These are phyloP conservation scores for Atherinosoma microstoma DNA, from an alignment of 2,797 vertebrate species.

Conservation along the genomic window DNA sequence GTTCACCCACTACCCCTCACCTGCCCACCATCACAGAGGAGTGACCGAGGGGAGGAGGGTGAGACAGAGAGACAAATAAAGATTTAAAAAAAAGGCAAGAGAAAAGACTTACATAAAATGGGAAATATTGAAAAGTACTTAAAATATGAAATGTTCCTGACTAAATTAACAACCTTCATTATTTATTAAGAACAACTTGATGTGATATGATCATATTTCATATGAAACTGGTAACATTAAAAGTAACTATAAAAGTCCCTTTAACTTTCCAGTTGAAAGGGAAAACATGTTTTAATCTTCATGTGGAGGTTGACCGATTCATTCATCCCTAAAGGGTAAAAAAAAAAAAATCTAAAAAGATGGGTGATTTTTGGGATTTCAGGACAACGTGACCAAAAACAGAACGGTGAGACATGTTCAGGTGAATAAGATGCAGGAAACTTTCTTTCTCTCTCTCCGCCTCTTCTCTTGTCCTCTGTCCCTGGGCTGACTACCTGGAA, in stretches of 20 bases:
- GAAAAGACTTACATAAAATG: neutral
- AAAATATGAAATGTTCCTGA: neutral
- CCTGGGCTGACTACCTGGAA: neutral
- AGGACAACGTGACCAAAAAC: neutral
- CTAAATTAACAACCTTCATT: too few relatives aligned
- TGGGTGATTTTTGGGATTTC: neutral
- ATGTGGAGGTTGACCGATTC: too few relatives aligned
- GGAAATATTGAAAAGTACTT: neutral
- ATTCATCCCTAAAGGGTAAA: too few relatives aligned
- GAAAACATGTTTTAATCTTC: too few relatives aligned
- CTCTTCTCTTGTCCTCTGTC: slow-evolving; percentile 15
- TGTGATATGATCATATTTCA: too few relatives aligned
- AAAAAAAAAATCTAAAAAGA: neutral
- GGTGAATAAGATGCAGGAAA: neutral
- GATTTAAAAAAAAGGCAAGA: neutral
- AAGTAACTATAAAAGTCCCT: too few relatives aligned
- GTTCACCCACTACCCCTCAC: slow-evolving; percentile 60
- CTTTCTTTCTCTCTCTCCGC: neutral
- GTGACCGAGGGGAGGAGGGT: slow-evolving; percentile 32
- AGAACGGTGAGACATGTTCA: neutral
- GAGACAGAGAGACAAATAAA: neutral
- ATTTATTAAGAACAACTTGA: too few relatives aligned
- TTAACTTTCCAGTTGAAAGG: too few relatives aligned
- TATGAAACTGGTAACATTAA: too few relatives aligned
- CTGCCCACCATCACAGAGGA: slow-evolving; percentile 83